Evolutionary conservation across 2,888 invertebrate genomes (phyloP).

Genomic region (Cerastis rubricosa): DNA sequence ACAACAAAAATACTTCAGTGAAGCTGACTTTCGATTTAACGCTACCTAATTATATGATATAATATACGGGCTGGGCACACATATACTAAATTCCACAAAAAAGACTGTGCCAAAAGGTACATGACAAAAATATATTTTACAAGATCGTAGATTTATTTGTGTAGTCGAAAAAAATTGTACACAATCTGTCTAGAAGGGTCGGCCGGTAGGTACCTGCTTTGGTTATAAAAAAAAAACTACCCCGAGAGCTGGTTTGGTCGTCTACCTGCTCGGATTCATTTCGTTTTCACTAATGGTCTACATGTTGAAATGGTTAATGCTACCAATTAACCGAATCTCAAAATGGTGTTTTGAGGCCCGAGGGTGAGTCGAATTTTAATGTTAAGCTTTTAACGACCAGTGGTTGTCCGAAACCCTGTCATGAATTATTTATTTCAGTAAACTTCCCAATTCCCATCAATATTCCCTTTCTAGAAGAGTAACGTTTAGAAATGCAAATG

Average conservation of each 20-base stretch:
- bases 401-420: constrained; percentile 73
- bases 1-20: neutral
- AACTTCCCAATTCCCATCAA: constrained; percentile 73
- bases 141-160: constrained; percentile 68
- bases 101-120: constrained; percentile 35
- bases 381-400: constrained; percentile 73
- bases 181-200: constrained; percentile 80
- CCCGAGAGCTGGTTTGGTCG: constrained; percentile 80
- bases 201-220: constrained; percentile 86
- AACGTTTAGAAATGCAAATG: constrained; percentile 82
- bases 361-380: constrained; percentile 85
- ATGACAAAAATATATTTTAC: constrained; percentile 29
- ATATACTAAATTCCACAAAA: constrained; percentile 21
- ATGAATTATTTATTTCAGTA: constrained; percentile 85
- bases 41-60: neutral
- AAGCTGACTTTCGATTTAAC: neutral
- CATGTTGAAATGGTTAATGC: constrained; percentile 84
- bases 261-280: constrained; percentile 86
- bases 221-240: constrained; percentile 81
- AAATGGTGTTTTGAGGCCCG: constrained; percentile 81
- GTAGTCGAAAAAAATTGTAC: constrained; percentile 37
- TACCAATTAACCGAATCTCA: constrained; percentile 85
- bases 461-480: constrained; percentile 71
- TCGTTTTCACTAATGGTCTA: constrained; percentile 84
- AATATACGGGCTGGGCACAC: neutral